These are phyloP conservation scores for Neoitamus cyanurus DNA, from an alignment of 2,888 invertebrate species.

Conservation along the genomic window DNA sequence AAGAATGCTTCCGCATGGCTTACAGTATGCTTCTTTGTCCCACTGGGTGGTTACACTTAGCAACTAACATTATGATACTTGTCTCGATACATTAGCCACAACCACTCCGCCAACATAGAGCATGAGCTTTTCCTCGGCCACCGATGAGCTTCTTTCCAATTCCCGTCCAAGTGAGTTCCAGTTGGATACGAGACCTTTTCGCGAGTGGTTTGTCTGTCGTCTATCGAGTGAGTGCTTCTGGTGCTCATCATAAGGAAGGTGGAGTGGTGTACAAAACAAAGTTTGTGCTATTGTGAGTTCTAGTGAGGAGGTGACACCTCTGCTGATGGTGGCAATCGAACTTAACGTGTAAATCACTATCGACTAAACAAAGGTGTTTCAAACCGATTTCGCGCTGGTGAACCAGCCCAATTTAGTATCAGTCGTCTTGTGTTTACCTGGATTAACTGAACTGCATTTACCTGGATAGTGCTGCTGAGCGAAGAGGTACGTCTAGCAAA, in stretches of 20 bases:
- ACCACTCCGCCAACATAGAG: background rate
- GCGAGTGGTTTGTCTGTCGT: slow-evolving; percentile 2
- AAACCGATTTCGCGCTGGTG: background rate
- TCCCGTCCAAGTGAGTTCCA: slow-evolving; percentile 2
- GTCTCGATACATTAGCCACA: background rate
- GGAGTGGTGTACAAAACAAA: slow-evolving; percentile 19
- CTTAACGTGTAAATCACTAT: background rate
- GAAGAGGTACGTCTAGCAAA: slow-evolving; percentile 10
- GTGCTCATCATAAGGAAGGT: background rate
- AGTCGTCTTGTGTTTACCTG: slow-evolving; percentile 20
- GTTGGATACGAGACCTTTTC: slow-evolving; percentile 24
- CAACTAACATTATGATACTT: background rate
- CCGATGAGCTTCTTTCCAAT: slow-evolving; percentile 18
- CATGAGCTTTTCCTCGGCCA: background rate
- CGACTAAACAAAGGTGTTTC: slow-evolving; percentile 35
- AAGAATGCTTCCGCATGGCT: too few relatives aligned
- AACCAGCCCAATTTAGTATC: background rate
- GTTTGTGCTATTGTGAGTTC: background rate
- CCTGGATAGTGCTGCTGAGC: slow-evolving; percentile 11
- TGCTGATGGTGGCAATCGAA: slow-evolving; percentile 22
- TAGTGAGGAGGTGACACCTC: slow-evolving; percentile 23
- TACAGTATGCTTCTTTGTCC: too few relatives aligned
- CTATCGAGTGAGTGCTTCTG: background rate
- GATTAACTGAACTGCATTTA: background rate
- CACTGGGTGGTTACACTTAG: background rate